These are phyloP conservation scores for Bombus turneri DNA, from an alignment of 1,140 invertebrate species.

Conservation along the genomic window DNA sequence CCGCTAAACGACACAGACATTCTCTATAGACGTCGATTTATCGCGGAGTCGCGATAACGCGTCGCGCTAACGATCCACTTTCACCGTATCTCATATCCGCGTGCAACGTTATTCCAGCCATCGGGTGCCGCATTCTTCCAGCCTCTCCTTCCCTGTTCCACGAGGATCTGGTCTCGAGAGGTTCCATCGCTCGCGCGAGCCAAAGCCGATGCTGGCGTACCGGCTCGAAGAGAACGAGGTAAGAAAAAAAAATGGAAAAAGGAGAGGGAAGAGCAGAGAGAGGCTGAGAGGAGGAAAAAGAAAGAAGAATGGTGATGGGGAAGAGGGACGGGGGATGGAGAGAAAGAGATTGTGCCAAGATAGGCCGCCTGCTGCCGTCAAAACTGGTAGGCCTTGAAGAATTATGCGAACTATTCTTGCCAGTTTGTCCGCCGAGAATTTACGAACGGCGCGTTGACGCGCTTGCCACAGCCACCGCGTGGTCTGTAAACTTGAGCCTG, in stretches of 20 bases:
- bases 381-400: constrained; percentile 83
- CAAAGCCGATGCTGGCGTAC: constrained; percentile 15
- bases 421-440: constrained; percentile 78
- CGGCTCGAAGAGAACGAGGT: constrained; percentile 15
- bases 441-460: constrained; percentile 74
- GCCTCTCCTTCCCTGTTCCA: constrained; percentile 7
- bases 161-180: constrained; percentile 23
- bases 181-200: constrained; percentile 30
- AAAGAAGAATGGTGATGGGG: constrained; percentile 50
- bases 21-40: not conserved
- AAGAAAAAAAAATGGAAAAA: not conserved
- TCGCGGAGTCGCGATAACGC: not conserved
- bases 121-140: constrained; percentile 22
- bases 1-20: not conserved
- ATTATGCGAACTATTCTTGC: constrained; percentile 82
- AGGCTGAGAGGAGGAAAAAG: constrained; percentile 1
- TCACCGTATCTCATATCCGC: constrained; percentile 25
- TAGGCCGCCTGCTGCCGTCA: constrained; percentile 78
- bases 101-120: constrained; percentile 3
- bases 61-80: constrained; percentile 22
- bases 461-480: constrained; percentile 51
- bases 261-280: constrained; percentile 24
- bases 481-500: constrained; percentile 18
- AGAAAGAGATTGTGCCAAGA: constrained; percentile 80
- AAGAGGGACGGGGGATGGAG: constrained; percentile 42